These are phyloP conservation scores for Drosophila ogumai DNA, from an alignment of 1,140 invertebrate species.

Conservation along the genomic window DNA sequence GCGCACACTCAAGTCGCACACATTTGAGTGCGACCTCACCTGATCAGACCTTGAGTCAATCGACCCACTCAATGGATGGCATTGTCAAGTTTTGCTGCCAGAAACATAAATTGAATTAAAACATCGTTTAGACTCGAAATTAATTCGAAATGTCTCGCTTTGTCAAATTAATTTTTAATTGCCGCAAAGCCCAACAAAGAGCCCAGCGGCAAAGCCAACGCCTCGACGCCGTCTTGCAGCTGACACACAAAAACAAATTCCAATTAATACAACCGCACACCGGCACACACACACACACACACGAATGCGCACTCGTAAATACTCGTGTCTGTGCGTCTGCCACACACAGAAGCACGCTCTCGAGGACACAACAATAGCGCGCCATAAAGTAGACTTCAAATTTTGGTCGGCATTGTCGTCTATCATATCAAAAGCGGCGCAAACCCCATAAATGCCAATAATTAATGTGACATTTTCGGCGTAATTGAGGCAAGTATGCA, in stretches of 20 bases:
- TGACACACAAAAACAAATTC: conserved; percentile 81
- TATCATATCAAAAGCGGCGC: conserved; percentile 78
- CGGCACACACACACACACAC: conserved; percentile 19
- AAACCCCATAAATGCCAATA: conserved; percentile 82
- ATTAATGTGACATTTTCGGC: conserved; percentile 82
- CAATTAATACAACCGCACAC: conserved; percentile 64
- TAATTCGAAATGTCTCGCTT: conserved; percentile 81
- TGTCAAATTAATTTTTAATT: conserved; percentile 83
- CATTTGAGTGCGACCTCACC: background rate
- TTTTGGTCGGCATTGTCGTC: conserved; percentile 57
- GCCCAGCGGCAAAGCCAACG: background rate
- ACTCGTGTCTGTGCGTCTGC: conserved; percentile 22
- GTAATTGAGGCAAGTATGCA: conserved; percentile 74
- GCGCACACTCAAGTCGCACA: background rate
- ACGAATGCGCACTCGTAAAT: conserved; percentile 20
- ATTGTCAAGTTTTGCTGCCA: conserved; percentile 40
- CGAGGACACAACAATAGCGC: conserved; percentile 52
- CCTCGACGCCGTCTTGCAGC: conserved; percentile 52
- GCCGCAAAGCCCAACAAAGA: conserved; percentile 58
- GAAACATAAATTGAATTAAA: conserved; percentile 78
- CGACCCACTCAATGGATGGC: conserved; percentile 15
- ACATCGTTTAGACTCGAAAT: conserved; percentile 65
- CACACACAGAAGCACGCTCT: conserved; percentile 55
- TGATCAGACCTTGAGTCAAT: conserved; percentile 26
- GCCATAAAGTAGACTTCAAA: conserved; percentile 67